Evolutionary conservation across 2,797 vertebrate genomes (phyloP).

Genomic region (Clarias pachynema): DNA sequence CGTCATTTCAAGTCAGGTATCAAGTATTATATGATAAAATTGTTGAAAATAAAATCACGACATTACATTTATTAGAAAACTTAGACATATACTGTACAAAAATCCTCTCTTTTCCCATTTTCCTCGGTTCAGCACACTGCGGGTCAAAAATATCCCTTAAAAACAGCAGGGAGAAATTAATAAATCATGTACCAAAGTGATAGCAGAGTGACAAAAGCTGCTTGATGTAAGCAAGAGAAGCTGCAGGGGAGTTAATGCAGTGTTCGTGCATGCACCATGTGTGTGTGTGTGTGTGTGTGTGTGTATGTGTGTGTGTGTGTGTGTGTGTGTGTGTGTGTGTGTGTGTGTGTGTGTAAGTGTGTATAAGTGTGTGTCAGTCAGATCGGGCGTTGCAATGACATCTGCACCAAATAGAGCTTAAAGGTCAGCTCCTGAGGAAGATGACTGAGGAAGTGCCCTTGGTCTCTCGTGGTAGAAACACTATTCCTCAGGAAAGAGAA

Average conservation of each 20-base stretch:
- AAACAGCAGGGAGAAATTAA: slow-evolving; percentile 43
- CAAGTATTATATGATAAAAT: not conserved
- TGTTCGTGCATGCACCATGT: not conserved
- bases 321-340: slow-evolving; percentile 5
- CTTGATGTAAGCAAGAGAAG: slow-evolving; percentile 39
- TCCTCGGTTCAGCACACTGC: not conserved
- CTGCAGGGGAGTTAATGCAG: slow-evolving; percentile 3
- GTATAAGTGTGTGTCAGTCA: slow-evolving; percentile 34
- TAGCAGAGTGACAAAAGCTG: slow-evolving; percentile 58
- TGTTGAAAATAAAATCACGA: not conserved
- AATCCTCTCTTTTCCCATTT: not conserved
- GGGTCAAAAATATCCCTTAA: slow-evolving; percentile 19
- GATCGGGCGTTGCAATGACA: slow-evolving; percentile 45
- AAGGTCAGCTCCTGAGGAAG: slow-evolving; percentile 58
- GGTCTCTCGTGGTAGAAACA: slow-evolving; percentile 24
- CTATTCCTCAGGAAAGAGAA: slow-evolving; percentile 44
- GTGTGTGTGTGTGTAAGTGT: slow-evolving; percentile 17
- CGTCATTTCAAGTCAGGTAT: too few species aligned
- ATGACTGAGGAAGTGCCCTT: slow-evolving; percentile 30
- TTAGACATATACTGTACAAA: not conserved
- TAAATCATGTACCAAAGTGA: slow-evolving; percentile 48
- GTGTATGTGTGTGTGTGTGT: slow-evolving; percentile 20
- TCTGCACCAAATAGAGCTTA: slow-evolving; percentile 55
- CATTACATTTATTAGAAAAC: not conserved
- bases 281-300: slow-evolving; percentile 22